These are phyloP conservation scores for Argyresthia albistria DNA, from an alignment of 2,888 invertebrate genomes.

Conservation along the genomic window DNA sequence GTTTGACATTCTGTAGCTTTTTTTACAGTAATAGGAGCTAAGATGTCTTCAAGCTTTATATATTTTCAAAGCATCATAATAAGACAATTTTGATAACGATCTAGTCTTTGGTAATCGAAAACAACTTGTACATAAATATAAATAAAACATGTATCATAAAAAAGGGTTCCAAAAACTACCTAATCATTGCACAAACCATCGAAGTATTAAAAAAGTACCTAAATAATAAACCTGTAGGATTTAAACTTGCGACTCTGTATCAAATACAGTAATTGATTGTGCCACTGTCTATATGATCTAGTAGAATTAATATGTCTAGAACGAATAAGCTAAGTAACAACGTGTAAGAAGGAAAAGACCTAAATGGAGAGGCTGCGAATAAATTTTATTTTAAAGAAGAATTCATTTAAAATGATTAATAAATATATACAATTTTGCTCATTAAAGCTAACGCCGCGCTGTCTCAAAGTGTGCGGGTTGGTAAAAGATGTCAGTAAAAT, in stretches of 20 bases:
- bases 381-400: neutral
- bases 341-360: neutral
- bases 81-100: conserved; percentile 12
- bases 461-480: no score
- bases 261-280: conserved; percentile 34
- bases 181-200: conserved; percentile 44
- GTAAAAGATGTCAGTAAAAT: no score
- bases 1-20: no score
- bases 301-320: neutral
- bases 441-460: no score
- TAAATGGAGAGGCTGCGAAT: neutral
- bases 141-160: neutral
- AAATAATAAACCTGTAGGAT: conserved; percentile 51
- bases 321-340: neutral
- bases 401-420: no score
- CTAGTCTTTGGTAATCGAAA: conserved; percentile 16
- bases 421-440: no score
- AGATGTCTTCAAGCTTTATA: no score
- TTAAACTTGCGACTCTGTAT: conserved; percentile 54
- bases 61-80: neutral
- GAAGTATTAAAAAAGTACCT: conserved; percentile 43
- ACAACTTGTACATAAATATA: conserved; percentile 14
- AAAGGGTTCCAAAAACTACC: conserved; percentile 8
- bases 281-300: conserved; percentile 1
- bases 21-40: no score